Percentiles rank a stretch among this genome's conserved stretches.
Evolutionary conservation across 2,113 vertebrate genomes (phyloP).

Genomic region (Numida meleagris): DNA sequence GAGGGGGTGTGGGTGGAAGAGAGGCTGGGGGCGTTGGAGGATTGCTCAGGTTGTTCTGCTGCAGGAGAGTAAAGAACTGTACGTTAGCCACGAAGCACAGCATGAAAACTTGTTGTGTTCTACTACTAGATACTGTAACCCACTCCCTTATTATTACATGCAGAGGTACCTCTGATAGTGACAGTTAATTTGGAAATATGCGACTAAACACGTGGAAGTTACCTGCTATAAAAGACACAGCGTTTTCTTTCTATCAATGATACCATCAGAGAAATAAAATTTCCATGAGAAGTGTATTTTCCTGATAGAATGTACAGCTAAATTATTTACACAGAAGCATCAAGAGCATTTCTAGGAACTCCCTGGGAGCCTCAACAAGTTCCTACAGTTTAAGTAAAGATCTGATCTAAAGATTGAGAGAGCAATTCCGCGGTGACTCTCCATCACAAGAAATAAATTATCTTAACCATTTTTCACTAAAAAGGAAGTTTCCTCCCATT

Average conservation of each 20-base stretch:
- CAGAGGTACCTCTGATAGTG: background rate
- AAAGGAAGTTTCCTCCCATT: background rate
- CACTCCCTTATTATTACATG: background rate
- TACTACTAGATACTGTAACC: background rate
- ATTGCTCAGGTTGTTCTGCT: conserved; percentile 98
- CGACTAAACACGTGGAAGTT: background rate
- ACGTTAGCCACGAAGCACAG: conserved; percentile 23
- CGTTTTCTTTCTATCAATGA: rapidly evolving
- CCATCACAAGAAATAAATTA: background rate
- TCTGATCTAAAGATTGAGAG: background rate
- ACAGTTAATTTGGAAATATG: background rate
- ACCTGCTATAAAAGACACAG: background rate
- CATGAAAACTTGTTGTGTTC: background rate
- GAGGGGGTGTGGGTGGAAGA: conserved; percentile 95
- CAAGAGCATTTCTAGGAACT: background rate
- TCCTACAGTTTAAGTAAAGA: background rate
- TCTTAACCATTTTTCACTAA: rapidly evolving
- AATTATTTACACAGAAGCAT: background rate
- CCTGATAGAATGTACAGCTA: background rate
- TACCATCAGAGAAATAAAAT: background rate
- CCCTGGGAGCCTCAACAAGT: background rate
- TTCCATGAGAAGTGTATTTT: background rate
- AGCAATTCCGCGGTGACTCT: background rate
- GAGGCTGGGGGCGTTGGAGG: conserved; percentile 97
- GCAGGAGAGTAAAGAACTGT: conserved; percentile 62